Base-by-base conservation (phyloP, 2,113 vertebrate genomes). In the Camelus dromedarius region DNA sequence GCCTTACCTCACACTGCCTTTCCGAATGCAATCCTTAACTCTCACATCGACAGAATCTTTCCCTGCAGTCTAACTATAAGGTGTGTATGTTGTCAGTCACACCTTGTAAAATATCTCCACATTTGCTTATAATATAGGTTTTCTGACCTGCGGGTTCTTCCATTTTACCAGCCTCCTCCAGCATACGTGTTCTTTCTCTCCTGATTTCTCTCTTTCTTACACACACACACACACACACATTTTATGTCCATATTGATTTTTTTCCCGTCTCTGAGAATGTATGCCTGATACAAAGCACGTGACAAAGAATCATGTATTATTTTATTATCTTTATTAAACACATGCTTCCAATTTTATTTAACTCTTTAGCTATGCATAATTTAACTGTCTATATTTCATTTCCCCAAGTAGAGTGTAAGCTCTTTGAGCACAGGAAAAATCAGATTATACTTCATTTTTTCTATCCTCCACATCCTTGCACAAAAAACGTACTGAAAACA, bases 281-380 rank as follows among this genome's bases (percentile, higher is more conserved):
- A 89, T 91, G 89, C 28, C 16, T 70, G 10, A 15, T 50, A 60
- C 2, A 81, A 46, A 1, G 2, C 4, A 56, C 38, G 7, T 50
- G 81, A 91, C 19, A 86, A 90, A 46, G 3, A 58, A 30, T 67
- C 9, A 5, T 56, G 13, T 56, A 58, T 93, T 81, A 86, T 93
- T 93, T 95, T 83, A 82, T 90, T 56, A 90, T 19, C 32, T 89
- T 86, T 85, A 58, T 46, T 76, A 20, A 91, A 56, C 30, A 60
- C 10, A 91, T 80, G 38, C 32, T 96, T 82, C 58, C 87, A 79
- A 32, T 24, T 30, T 86, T 72, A 54, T 75, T 85, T 95, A 88
- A 75, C 28, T 93, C 56, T 35, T 8, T 13, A 77, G 15, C 48
- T 16, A 42, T 46, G 19, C 3, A 89, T 5, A 81, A 13, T 67